Evolutionary conservation across 2,113 vertebrate genomes (phyloP).

Genomic region (Anser brachyrhynchus): DNA sequence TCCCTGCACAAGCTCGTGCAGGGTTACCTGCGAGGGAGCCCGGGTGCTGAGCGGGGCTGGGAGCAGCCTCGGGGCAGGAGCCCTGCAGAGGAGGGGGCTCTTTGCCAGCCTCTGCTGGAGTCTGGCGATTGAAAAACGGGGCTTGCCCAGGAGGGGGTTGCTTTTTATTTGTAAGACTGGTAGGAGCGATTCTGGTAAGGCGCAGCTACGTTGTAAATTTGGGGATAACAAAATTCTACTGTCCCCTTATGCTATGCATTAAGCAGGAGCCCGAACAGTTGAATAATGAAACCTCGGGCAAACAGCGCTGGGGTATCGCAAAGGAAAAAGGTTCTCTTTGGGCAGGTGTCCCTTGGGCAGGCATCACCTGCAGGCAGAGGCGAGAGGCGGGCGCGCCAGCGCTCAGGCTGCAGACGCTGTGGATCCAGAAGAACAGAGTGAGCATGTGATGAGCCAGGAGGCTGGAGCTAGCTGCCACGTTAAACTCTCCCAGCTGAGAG

Average conservation of each 20-base stretch:
- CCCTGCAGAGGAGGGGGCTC: background rate
- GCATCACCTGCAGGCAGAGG: background rate
- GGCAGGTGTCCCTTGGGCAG: background rate
- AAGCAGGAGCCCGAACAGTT: background rate
- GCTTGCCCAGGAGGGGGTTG: background rate
- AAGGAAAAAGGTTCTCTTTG: background rate
- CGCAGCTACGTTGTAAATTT: background rate
- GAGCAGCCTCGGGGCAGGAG: background rate
- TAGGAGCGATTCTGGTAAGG: background rate
- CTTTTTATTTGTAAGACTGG: background rate
- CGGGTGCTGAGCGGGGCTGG: background rate
- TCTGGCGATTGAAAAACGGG: background rate
- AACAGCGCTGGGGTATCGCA: background rate
- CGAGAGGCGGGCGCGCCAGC: too few relatives aligned
- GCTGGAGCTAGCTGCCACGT: background rate
- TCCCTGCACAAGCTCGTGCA: background rate
- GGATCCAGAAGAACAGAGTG: background rate
- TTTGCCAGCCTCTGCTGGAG: background rate
- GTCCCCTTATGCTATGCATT: background rate
- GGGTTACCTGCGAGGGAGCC: background rate
- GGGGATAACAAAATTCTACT: background rate
- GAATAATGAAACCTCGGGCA: background rate
- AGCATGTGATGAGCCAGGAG: background rate
- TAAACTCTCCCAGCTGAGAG: background rate
- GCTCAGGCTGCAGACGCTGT: too few relatives aligned